Evolutionary conservation across 2,113 vertebrate genomes (phyloP), one percentile per base, ranked within the genome.

Genomic region (Actinemys pallida): DNA sequence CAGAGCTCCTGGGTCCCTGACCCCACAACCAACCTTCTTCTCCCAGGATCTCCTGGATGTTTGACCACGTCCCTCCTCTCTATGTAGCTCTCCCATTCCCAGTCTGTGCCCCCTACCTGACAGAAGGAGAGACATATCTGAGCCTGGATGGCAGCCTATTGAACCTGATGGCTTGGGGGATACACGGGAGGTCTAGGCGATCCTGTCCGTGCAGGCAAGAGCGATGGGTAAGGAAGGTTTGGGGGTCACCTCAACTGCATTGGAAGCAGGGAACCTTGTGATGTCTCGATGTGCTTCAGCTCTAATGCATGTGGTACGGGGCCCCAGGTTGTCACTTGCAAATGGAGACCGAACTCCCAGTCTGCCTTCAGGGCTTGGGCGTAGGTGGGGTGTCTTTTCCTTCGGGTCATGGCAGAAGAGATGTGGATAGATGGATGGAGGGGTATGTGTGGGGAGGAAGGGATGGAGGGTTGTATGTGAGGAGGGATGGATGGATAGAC

Each of bases 161-260:
- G n/a, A 85, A 50, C 19, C 31, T 91, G 31, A 42, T 93, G 52
- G 78, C 25, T 5, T 84, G 81, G 80, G 69, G n/a, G 20, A 59
- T 56, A 59, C 78, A 52, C 45, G n/a, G 76, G 76, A 90, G 39
- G 39, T 22, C 75, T 56, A 39, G 25, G 49, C 31, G 72, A 12
- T 57, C 42, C 39, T 95, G 94, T 86, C 86, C 85, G 49, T 95
- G 94, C 86, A 49, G 82, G 27, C 88, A 88, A 24, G 65, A 91
- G 31, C 39, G 86, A 84, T 90, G 83, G 94, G 94, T 95, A 93
- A 86, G 83, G 12, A 72, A 42, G 47, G 59, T 14, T 81, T 10
- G 12, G 29, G 42, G 59, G 11, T 62, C 59, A 13, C 29, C 25
- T 62, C 59, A 29, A 13, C 5, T 19, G 12, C 25, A 62, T 62